Base-by-base conservation (phyloP, 2,113 vertebrate species). In the Datnioides undecimradiatus region DNA sequence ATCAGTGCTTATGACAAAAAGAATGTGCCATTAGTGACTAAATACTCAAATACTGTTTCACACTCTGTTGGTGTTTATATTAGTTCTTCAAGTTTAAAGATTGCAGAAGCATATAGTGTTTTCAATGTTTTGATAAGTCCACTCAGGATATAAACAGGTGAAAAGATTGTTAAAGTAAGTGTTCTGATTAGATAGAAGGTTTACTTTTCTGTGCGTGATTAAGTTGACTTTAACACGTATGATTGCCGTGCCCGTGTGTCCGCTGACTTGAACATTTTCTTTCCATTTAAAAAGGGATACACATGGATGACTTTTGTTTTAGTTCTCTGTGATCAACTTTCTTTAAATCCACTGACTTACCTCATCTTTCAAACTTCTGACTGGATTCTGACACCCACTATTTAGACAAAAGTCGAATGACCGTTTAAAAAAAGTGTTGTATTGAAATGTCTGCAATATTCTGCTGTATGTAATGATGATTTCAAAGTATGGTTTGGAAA, bases 1-100 rank as follows among this genome's bases (percentile, higher is more conserved):
- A 93, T 93, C 92, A 92, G 46, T 86, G 80, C 79, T 88, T 87
- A 54, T 62, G 91, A 91, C 91, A 84, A 91, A 82, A 77, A 82
- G 80, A 91, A 91, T 92, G 87, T 90, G 82, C 80, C 65, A 83
- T 38, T 4, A 43, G 72, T 75, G 60, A 82, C 67, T 71, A 59
- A 75, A 76, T 76, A 38, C 63, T 79, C 62, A 84, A 65, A 63
- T 52, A 29, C 63, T 65, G 46, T 59, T 62, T 85, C 64, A 76
- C 55, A 63, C 29, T 71, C 73, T 66, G 17, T 76, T 82, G 41
- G 60, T 63, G 71, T 81, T 65, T 69, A 33, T 49, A 17, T 23
- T 10, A 0, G 1, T 73, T 49, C 78, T 72, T 9, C 59, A 73
- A 66, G 11, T 67, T 57, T 57, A 36, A 66, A 27, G 16, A 19